Percentiles rank a stretch among this genome's conserved stretches.
phyloP scores from a whole-genome alignment of 1,140 invertebrate species.

The Palaemon carinicauda region DNA sequence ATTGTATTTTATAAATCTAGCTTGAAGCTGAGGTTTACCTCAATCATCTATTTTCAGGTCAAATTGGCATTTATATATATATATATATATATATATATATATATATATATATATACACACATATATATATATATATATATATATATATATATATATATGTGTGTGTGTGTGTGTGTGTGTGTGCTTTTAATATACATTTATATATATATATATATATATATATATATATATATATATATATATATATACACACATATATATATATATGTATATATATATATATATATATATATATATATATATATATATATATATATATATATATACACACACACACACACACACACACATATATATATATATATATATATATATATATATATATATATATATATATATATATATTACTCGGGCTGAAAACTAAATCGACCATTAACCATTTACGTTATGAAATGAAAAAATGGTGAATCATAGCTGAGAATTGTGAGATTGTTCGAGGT shows the following conservation, averaged over 20 bases:
- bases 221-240: neutral
- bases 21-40: too few species aligned
- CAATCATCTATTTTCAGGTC: too few species aligned
- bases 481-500: too few species aligned
- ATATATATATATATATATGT: neutral
- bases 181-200: too few species aligned
- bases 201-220: neutral
- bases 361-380: constrained; percentile 2
- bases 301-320: neutral
- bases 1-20: too few species aligned
- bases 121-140: constrained; percentile 2
- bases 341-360: neutral
- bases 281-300: neutral
- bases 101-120: neutral
- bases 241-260: neutral
- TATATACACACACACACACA: neutral
- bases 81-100: neutral
- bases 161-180: neutral
- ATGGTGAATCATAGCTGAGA: too few species aligned
- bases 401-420: too few species aligned
- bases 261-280: neutral
- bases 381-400: neutral
- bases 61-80: neutral
- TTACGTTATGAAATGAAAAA: neutral
- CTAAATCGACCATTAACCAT: neutral